Evolutionary conservation across 1,140 invertebrate genomes (phyloP).

Genomic region (Asbolus verrucosus): DNA sequence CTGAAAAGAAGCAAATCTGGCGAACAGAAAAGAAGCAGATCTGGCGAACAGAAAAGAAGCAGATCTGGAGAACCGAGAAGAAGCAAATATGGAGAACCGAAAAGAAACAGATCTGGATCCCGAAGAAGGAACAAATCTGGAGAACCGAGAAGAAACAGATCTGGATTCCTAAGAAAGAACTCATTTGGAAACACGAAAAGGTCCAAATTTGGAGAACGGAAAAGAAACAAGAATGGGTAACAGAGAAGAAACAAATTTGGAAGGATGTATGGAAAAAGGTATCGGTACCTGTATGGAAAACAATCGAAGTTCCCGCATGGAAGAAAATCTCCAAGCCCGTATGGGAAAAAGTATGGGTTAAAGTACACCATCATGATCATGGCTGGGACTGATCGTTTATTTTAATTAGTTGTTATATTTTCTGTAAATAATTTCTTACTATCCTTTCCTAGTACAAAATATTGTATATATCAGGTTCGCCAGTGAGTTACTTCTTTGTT

Average conservation of each 20-base stretch:
- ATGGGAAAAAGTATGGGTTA: constrained; percentile 78
- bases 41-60: constrained; percentile 81
- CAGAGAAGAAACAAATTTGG: constrained; percentile 73
- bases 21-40: constrained; percentile 80
- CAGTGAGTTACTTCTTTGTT: constrained; percentile 49
- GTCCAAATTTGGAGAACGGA: constrained; percentile 75
- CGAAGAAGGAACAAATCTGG: constrained; percentile 76
- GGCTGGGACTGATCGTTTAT: constrained; percentile 71
- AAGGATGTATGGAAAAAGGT: constrained; percentile 73
- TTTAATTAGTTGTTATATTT: constrained; percentile 40
- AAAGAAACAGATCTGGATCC: constrained; percentile 81
- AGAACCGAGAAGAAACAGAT: constrained; percentile 76
- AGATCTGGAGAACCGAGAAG: constrained; percentile 83
- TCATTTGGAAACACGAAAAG: constrained; percentile 80
- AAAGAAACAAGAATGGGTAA: constrained; percentile 79
- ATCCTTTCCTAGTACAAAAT: constrained; percentile 44
- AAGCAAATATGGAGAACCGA: constrained; percentile 83
- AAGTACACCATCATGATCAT: constrained; percentile 69
- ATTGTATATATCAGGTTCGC: constrained; percentile 54
- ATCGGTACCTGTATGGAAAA: constrained; percentile 70
- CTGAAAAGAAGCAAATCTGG: constrained; percentile 82
- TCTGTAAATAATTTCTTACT: constrained; percentile 55
- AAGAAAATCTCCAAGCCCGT: constrained; percentile 69
- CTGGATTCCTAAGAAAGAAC: constrained; percentile 79
- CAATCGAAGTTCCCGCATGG: constrained; percentile 74